Conservation (phyloP, 2,113 vertebrate genomes). For the Antigone vipio region DNA sequence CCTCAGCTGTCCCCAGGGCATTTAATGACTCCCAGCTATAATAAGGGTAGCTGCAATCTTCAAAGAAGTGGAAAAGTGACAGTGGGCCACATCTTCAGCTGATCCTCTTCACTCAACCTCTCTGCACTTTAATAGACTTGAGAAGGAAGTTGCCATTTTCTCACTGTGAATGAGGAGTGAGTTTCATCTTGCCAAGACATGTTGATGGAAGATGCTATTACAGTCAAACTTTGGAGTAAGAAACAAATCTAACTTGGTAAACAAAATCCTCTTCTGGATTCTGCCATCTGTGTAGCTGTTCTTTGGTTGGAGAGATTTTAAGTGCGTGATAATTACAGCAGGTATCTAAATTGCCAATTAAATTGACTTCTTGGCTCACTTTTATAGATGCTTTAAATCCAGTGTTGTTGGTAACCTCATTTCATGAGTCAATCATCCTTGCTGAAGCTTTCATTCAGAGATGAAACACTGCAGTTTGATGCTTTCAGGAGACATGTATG, state of each 20-base stretch:
- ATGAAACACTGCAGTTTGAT: conserved; percentile 45
- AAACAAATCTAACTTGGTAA: neutral
- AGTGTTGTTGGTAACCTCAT: conserved; percentile 45
- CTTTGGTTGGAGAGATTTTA: neutral
- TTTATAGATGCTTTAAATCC: neutral
- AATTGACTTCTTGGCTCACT: conserved; percentile 33
- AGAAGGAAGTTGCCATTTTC: neutral
- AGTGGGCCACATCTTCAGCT: neutral
- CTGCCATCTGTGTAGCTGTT: neutral
- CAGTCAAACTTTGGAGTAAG: neutral
- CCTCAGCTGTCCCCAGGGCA: neutral
- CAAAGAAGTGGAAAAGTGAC: neutral
- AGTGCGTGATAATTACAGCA: neutral
- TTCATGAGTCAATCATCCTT: conserved; percentile 28
- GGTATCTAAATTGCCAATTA: conserved; percentile 20
- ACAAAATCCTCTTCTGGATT: neutral
- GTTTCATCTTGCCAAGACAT: neutral
- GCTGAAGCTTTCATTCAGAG: conserved; percentile 50
- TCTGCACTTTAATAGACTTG: neutral
- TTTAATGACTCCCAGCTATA: neutral
- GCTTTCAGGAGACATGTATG: conserved; percentile 26
- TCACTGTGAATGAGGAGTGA: neutral
- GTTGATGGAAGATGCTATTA: neutral
- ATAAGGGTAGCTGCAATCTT: neutral
- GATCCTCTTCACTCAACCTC: neutral